Percentiles rank a stretch among this genome's conserved stretches.
Evolutionary conservation across 2,888 invertebrate species (phyloP).

Genomic region (Microdon myrmicae): DNA sequence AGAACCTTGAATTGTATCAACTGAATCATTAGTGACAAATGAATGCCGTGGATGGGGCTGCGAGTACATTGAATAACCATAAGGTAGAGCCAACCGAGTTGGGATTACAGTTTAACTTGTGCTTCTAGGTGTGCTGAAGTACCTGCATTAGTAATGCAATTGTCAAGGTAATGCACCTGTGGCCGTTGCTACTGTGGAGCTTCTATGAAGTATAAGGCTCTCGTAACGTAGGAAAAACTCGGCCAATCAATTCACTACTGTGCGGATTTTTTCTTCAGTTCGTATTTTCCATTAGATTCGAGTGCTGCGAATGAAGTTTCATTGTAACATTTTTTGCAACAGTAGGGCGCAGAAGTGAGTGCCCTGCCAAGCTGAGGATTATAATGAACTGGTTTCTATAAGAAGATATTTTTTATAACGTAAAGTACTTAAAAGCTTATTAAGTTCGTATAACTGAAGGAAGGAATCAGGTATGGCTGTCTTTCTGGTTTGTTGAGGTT

Average conservation of each 20-base stretch:
- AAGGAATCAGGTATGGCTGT: too few species aligned
- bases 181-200: slow-evolving; percentile 7
- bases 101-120: slow-evolving; percentile 20
- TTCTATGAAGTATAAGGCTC: too few species aligned
- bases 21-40: slow-evolving; percentile 23
- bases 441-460: too few species aligned
- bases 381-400: too few species aligned
- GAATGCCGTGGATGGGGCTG: slow-evolving; percentile 25
- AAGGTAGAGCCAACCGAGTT: too few species aligned
- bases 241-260: slow-evolving; percentile 42
- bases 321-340: too few species aligned
- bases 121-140: slow-evolving; percentile 8
- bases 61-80: slow-evolving; percentile 31
- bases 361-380: too few species aligned
- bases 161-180: slow-evolving; percentile 52
- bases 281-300: slow-evolving; percentile 44
- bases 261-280: slow-evolving; percentile 11
- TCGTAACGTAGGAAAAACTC: slow-evolving; percentile 16
- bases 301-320: slow-evolving; percentile 38
- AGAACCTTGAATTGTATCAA: slow-evolving; percentile 42
- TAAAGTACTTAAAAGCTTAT: too few species aligned
- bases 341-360: too few species aligned
- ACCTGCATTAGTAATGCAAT: slow-evolving; percentile 47
- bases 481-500: too few species aligned
- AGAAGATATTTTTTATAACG: too few species aligned